Base-by-base conservation (phyloP, 2,113 vertebrate species). In the Chloroceryle aenea region DNA sequence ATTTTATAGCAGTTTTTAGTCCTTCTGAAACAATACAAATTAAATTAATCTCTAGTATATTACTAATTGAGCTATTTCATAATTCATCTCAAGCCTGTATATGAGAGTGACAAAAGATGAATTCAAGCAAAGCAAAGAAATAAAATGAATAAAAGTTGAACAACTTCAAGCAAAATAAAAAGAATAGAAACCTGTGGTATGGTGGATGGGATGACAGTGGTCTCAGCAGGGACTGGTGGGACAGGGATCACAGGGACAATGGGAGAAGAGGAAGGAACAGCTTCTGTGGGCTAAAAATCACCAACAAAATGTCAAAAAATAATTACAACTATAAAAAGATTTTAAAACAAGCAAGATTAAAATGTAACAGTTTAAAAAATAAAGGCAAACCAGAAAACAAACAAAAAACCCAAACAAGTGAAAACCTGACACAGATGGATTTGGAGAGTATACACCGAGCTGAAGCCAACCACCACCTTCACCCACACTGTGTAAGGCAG, bases 211-310 rank as follows among this genome's bases (percentile, higher is more conserved):
- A 98, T 99, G 99, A 98, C 95, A 98, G 98, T 96, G 98, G 97
- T 98, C 98, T 99, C 99, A 72, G 99, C 98, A 97, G 99, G 98
- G 99, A 99, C 98, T 97, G 99, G 98, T 97, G 98, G 98, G 98
- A 99, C 98, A 98, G 99, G 99, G 98, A 99, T 98, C 98, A 99
- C 99, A 89, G 99, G 99, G 99, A 99, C 99, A 99, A 98, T 99
- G 98, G 99, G 98, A 99, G 98, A 97, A 98, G 99, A 98, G 97
- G 98, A 98, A 98, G 98, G 98, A 97, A 98, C 97, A 93, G 98
- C 98, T 97, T 99, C 99, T 98, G 98, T 98, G 97, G 99, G 98
- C 99, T 99, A 98, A 98, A 99, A 99, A 99, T 98, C 93, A 98
- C 94, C 97, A 98, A 98, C 18, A 97, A 86, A 89, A 97, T 9